phyloP scores from a whole-genome alignment of 2,888 invertebrate species.

The Bugulina stolonifera region DNA sequence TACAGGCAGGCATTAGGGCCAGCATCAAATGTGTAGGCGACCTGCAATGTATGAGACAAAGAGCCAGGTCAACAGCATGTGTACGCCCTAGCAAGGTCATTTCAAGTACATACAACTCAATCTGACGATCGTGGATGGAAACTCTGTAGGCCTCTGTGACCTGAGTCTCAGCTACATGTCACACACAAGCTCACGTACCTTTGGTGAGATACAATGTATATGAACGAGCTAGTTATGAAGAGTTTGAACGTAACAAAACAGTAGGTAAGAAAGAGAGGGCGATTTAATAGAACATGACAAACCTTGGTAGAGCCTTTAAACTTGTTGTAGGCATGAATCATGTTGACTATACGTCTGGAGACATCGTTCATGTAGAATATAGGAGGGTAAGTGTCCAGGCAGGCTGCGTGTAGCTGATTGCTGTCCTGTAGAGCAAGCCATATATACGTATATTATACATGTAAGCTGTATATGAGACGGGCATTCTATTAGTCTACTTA shows the following conservation, averaged over 20 bases:
- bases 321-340: slow-evolving; percentile 78
- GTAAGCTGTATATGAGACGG: no score
- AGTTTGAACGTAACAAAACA: background rate
- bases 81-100: no score
- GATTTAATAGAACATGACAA: no score
- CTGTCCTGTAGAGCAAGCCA: slow-evolving; percentile 78
- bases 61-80: no score
- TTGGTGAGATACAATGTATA: no score
- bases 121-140: no score
- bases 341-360: slow-evolving; percentile 71
- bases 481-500: no score
- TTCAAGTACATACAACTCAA: no score
- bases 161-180: no score
- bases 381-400: slow-evolving; percentile 88
- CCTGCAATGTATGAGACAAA: slow-evolving; percentile 50
- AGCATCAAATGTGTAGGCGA: slow-evolving; percentile 97
- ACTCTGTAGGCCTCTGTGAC: no score
- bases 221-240: background rate
- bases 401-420: slow-evolving; percentile 91
- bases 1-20: slow-evolving; percentile 93
- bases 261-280: background rate
- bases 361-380: slow-evolving; percentile 84
- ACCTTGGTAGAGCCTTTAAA: slow-evolving; percentile 53
- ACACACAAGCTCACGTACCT: no score
- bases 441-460: no score